These are phyloP conservation scores for Ectropis crepuscularia DNA, from an alignment of 2,888 invertebrate genomes.

Conservation along the genomic window DNA sequence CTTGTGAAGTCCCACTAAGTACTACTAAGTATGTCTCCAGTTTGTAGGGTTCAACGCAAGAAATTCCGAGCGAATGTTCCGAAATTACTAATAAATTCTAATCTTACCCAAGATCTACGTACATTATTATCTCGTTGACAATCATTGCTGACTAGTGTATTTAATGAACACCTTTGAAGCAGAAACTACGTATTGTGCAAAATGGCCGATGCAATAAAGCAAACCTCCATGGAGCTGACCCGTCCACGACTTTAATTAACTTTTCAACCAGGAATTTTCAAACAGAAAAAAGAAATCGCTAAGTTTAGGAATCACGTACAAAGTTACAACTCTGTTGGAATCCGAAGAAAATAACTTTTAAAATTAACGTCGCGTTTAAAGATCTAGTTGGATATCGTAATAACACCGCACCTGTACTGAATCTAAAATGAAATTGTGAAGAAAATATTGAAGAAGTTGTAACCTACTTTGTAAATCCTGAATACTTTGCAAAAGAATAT, in stretches of 20 bases:
- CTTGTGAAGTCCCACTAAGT: too few species aligned
- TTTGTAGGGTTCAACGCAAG: too few species aligned
- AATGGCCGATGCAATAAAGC: slow-evolving; percentile 75
- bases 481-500: background rate
- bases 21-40: too few species aligned
- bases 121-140: too few species aligned
- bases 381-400: slow-evolving; percentile 39
- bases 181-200: slow-evolving; percentile 59
- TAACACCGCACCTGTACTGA: slow-evolving; percentile 40
- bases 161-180: slow-evolving; percentile 45
- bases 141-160: background rate
- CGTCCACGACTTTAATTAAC: slow-evolving; percentile 79
- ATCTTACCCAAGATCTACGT: too few species aligned
- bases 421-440: slow-evolving; percentile 25
- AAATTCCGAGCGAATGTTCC: too few species aligned
- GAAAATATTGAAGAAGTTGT: slow-evolving; percentile 10
- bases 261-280: slow-evolving; percentile 71
- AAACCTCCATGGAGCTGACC: slow-evolving; percentile 73
- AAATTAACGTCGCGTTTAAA: slow-evolving; percentile 44
- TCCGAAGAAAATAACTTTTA: slow-evolving; percentile 47
- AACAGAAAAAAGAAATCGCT: slow-evolving; percentile 63
- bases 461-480: slow-evolving; percentile 10
- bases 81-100: too few species aligned
- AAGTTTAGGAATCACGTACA: slow-evolving; percentile 57
- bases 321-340: slow-evolving; percentile 50